A percentile compares a stretch with the other conserved stretches of the same genome.
Evolutionary conservation across 2,797 vertebrate genomes (phyloP).

Genomic region (Lophius americanus): DNA sequence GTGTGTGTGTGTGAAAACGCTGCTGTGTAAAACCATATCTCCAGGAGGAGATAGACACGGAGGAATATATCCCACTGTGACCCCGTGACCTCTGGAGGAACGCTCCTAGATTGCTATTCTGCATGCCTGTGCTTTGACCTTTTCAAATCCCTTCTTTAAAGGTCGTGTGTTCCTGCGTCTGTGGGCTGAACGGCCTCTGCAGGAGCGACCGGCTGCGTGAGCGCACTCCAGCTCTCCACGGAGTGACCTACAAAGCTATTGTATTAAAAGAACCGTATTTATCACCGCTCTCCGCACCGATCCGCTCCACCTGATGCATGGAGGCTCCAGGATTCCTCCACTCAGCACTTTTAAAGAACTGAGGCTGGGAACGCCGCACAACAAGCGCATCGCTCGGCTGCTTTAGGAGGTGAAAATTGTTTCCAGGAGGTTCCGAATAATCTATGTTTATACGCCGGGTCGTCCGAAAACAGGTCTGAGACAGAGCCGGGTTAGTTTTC

Average conservation of each 20-base stretch:
- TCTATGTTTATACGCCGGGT: conserved; percentile 38
- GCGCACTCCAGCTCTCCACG: conserved; percentile 61
- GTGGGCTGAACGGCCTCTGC: conserved; percentile 61
- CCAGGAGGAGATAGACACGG: conserved; percentile 24
- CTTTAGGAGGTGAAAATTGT: conserved; percentile 66
- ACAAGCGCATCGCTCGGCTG: conserved; percentile 54
- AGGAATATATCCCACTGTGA: conserved; percentile 66
- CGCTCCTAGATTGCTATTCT: conserved; percentile 78
- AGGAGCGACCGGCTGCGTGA: conserved; percentile 66
- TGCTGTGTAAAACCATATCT: conserved; percentile 19
- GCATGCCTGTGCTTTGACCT: conserved; percentile 77
- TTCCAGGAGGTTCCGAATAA: conserved; percentile 60
- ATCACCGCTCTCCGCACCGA: conserved; percentile 69
- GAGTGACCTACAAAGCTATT: conserved; percentile 81
- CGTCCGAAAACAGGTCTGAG: conserved; percentile 37
- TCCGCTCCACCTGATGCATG: conserved; percentile 57
- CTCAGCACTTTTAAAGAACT: conserved; percentile 61
- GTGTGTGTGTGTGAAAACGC: conserved; percentile 1
- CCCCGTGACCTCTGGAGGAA: conserved; percentile 66
- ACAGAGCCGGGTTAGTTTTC: conserved; percentile 3
- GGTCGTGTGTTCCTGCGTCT: conserved; percentile 73
- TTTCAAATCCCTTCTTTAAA: conserved; percentile 83
- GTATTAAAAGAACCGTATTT: conserved; percentile 81
- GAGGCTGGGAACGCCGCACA: conserved; percentile 60
- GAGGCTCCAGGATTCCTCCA: conserved; percentile 63